Evolutionary conservation across 2,888 invertebrate species (phyloP), one percentile per base, ranked within the genome.

Genomic region (Tridacna crocea): DNA sequence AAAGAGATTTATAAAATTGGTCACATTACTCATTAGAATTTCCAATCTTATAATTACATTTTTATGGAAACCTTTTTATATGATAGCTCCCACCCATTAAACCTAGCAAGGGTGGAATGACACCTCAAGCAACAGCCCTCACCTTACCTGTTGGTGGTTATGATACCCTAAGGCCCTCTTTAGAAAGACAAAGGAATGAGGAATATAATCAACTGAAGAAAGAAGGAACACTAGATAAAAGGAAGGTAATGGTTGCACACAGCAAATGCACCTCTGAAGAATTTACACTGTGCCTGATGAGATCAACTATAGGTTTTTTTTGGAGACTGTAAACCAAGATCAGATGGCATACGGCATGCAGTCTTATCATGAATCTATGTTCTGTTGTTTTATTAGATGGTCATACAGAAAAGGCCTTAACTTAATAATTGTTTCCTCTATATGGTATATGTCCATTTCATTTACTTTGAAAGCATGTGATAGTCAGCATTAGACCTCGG

Each of bases 151-250:
- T 87, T 27, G 87, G 87, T 46, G 74, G 82, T n/a, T 88, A 85
- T 78, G 88, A 89, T 75, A 66, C 75, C 22, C 47, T 55, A 68
- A 82, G 81, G 61, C 81, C 82, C 58, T 13, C 76, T 6, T 74
- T 80, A 66, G 89, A 88, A 80, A 77, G 72, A 70, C 79, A 88
- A 61, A 76, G 89, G 63, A 88, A 85, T 79, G 58, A 80, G 36
- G 89, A 88, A 77, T 89, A 88, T 83, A 86, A 82, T 58, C 48
- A 82, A 47, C 65, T 75, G 24, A 48, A 51, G 26, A 36, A 66
- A 66, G 66, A 65, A 3, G 65, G 51, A n/a, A 36, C n/a, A 60
- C 24, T 73, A 36, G 73, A 73, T 26, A 24, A 47, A 15, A 70
- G 51, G 47, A 70, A 70, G 70, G 70, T 70, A 70, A 70, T 13